phyloP scores from a whole-genome alignment of 2,113 vertebrate genomes.

The Eurystomus gularis region DNA sequence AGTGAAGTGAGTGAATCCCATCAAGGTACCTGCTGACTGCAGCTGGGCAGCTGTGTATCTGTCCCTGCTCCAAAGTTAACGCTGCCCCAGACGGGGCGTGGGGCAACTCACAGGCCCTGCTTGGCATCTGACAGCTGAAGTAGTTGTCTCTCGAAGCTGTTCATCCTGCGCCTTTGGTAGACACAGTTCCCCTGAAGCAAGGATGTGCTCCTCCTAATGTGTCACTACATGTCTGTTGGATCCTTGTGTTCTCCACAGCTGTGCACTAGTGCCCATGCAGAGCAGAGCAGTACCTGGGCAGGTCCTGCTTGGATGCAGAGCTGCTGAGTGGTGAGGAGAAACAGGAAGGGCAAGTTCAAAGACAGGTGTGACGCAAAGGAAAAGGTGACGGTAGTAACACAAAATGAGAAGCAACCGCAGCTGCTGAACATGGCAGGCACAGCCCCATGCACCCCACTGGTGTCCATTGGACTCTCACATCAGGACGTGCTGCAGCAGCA shows the following conservation, averaged over 20 bases:
- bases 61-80: not conserved
- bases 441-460: fast-evolving
- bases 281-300: not conserved
- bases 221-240: not conserved
- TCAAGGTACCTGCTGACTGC: not conserved
- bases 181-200: not conserved
- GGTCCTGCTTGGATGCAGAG: not conserved
- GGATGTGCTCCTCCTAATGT: not conserved
- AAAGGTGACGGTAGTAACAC: not conserved
- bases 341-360: not conserved
- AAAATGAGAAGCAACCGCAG: not conserved
- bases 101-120: not conserved
- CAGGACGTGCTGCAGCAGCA: not conserved
- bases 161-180: not conserved
- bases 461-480: not conserved
- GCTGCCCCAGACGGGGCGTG: fast-evolving
- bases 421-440: not conserved
- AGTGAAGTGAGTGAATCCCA: not conserved
- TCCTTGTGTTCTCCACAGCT: not conserved
- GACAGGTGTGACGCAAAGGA: not conserved
- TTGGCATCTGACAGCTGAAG: not conserved
- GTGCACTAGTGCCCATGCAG: fast-evolving
- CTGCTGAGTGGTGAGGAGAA: not conserved
- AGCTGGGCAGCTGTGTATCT: not conserved
- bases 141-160: not conserved